Evolutionary conservation across 2,113 vertebrate genomes (phyloP), one percentile per base, ranked within the genome.

Genomic region (Ammodytes dubius): DNA sequence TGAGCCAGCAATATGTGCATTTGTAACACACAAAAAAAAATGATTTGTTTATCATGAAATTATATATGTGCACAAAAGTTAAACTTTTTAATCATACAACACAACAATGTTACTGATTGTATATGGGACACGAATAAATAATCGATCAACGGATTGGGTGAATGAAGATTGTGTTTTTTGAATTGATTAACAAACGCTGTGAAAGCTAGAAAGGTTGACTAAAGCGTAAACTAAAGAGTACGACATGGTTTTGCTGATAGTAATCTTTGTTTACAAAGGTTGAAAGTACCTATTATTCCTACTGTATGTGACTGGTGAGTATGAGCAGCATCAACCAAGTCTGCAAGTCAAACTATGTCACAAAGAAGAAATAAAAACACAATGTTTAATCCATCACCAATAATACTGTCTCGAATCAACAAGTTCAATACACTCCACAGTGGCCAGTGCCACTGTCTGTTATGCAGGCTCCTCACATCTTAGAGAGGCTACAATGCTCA

Each of bases 61-160:
- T 52, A 82, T 78, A 72, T 73, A 82, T 85, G 77, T 91, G 67
- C 87, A 89, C 79, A 85, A 70, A 77, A 47, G 68, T 58, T 70
- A 35, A 52, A 79, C 73, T 82, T 90, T 90, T 85, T 87, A 86
- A 85, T 79, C 65, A 72, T 82, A 87, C 53, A 71, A 56, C 52
- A 74, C 72, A 83, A 77, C 77, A 77, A 78, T 75, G 72, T 87
- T 85, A 67, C 63, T 74, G 63, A 82, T 88, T 87, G 78, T 89
- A 84, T 87, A 85, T 78, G 10, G 74, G 56, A 80, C 70, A 90
- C 74, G 75, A 91, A 92, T 90, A 92, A 84, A 88, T 91, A 77
- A 66, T 81, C 56, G 72, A 65, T 79, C 63, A 82, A 85, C 52
- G 61, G 46, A 64, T 6, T 67, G 43, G 15, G 46, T 71, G 46